Conservation (phyloP, 35 echinoderm and acorn worm species). For the Diadema setosum region DNA sequence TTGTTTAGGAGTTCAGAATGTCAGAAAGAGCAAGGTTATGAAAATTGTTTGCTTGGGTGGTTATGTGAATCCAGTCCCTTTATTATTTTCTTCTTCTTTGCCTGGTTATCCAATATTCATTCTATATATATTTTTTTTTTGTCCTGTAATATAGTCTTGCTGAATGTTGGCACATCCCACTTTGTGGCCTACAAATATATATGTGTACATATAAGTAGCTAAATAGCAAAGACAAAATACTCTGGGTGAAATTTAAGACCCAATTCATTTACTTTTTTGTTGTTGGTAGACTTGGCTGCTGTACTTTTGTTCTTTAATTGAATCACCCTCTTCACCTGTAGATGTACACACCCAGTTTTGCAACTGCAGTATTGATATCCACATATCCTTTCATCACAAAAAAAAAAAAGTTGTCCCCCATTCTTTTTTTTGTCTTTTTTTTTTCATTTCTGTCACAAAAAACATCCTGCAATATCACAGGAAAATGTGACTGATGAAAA, state of each 20-base stretch:
- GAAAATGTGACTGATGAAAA: too few species aligned
- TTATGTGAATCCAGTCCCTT: not conserved
- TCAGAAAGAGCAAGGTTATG: too few species aligned
- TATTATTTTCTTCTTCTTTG: not conserved
- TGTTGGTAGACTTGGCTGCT: conserved; percentile 27
- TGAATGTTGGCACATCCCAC: not conserved
- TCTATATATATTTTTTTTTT: too few species aligned
- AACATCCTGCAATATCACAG: too few species aligned
- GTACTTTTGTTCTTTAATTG: not conserved
- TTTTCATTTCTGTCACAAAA: not conserved
- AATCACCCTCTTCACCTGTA: conserved; percentile 3
- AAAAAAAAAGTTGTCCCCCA: not conserved
- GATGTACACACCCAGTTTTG: not conserved
- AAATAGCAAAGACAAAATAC: too few species aligned
- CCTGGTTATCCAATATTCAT: too few species aligned
- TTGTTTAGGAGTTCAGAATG: too few species aligned
- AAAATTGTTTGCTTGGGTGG: not conserved
- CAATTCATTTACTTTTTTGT: too few species aligned
- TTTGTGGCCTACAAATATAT: not conserved
- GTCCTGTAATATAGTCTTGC: not conserved
- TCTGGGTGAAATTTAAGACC: too few species aligned
- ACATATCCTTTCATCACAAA: too few species aligned
- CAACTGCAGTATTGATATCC: not conserved
- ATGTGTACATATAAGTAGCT: too few species aligned
- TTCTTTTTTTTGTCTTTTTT: not conserved